Percentiles rank a stretch among this genome's conserved stretches.
These are phyloP conservation scores for Dryomyza anilis DNA, from an alignment of 2,888 invertebrate species.

Conservation along the genomic window DNA sequence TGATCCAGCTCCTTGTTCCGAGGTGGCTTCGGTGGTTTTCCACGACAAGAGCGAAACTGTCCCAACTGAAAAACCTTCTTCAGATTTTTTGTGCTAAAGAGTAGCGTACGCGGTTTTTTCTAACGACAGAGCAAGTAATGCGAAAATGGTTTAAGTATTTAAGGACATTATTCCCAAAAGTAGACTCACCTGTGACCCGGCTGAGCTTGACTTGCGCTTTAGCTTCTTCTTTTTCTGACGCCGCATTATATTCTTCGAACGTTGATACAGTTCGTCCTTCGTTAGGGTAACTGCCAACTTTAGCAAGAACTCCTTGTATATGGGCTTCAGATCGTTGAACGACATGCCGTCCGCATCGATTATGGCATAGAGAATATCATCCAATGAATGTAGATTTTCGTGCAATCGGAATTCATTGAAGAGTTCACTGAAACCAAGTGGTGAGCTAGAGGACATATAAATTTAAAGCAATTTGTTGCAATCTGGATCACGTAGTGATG, in stretches of 20 bases:
- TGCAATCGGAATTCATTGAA: constrained; percentile 87
- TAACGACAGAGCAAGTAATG: constrained; percentile 38
- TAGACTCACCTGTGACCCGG: constrained; percentile 45
- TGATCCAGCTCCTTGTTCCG: constrained; percentile 48
- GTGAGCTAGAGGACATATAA: constrained; percentile 70
- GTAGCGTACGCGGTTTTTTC: constrained; percentile 67
- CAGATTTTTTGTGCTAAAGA: constrained; percentile 67
- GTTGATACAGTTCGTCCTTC: constrained; percentile 89
- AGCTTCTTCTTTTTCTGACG: constrained; percentile 76
- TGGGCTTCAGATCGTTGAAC: constrained; percentile 88
- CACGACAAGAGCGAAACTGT: constrained; percentile 59
- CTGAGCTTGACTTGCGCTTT: constrained; percentile 63
- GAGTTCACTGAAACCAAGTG: constrained; percentile 83
- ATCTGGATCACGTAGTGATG: too few relatives aligned
- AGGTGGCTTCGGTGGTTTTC: constrained; percentile 48
- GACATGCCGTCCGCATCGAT: constrained; percentile 93
- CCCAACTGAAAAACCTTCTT: constrained; percentile 69
- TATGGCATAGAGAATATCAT: constrained; percentile 85
- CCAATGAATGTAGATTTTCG: constrained; percentile 85
- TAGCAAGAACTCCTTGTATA: constrained; percentile 86
- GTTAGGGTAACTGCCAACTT: constrained; percentile 87
- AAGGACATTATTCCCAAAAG: neutral
- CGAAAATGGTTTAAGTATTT: neutral
- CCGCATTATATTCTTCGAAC: constrained; percentile 88
- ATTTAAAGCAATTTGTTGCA: too few relatives aligned